Conservation (phyloP, 2,888 invertebrate genomes). For the Agriopis aurantiaria region DNA sequence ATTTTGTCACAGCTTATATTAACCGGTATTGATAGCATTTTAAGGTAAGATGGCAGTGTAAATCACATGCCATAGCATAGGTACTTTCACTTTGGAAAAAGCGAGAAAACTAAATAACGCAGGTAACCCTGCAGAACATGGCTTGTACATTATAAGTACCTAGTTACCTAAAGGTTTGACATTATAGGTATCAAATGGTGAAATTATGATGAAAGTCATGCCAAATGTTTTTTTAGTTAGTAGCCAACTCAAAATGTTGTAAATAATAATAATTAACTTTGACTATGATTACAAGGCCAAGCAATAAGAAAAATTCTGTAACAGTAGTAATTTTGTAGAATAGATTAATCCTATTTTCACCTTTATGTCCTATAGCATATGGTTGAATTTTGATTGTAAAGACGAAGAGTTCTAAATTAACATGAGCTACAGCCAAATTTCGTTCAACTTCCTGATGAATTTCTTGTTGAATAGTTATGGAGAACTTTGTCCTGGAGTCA, state of each 20-base stretch:
- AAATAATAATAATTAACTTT: background rate
- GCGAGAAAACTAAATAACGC: no score
- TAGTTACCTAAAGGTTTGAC: no score
- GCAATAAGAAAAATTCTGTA: constrained; percentile 15
- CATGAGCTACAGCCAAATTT: constrained; percentile 28
- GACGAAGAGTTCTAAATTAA: constrained; percentile 1
- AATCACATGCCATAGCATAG: no score
- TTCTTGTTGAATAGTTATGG: background rate
- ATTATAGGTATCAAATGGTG: background rate
- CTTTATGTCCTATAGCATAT: constrained; percentile 6
- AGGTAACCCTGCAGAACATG: no score
- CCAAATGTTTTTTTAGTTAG: background rate
- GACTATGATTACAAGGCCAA: background rate
- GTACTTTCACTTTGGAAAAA: no score
- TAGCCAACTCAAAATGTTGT: background rate
- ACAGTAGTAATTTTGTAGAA: constrained; percentile 2
- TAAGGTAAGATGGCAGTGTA: no score
- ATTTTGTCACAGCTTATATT: no score
- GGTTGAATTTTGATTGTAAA: constrained; percentile 23
- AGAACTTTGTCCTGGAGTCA: background rate
- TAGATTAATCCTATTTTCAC: constrained; percentile 2
- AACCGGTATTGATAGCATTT: no score
- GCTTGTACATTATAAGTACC: no score
- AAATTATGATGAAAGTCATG: constrained; percentile 1
- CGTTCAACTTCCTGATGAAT: constrained; percentile 21